These are phyloP conservation scores for Acrocephalus kingi DNA, from an alignment of 2,113 vertebrate species.

Conservation along the genomic window DNA sequence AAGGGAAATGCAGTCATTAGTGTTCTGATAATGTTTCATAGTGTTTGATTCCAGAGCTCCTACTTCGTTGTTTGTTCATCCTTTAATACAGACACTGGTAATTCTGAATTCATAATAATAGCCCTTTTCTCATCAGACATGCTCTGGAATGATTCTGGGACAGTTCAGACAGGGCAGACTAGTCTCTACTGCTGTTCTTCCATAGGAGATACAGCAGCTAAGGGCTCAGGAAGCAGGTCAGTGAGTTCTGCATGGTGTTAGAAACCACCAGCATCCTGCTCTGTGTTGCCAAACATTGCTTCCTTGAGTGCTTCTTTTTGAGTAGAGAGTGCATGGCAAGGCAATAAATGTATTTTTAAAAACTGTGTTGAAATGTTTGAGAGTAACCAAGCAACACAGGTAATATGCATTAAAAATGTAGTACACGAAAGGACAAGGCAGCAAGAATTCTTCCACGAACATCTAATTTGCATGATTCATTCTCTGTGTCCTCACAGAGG, in stretches of 20 bases:
- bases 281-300: not conserved
- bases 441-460: not conserved
- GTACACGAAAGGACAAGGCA: not conserved
- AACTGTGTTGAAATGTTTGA: not conserved
- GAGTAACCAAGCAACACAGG: not conserved
- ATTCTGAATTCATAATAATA: not conserved
- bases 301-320: not conserved
- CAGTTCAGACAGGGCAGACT: not conserved
- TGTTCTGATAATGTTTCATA: not conserved
- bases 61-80: not conserved
- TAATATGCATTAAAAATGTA: not conserved
- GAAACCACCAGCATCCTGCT: not conserved
- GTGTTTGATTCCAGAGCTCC: not conserved
- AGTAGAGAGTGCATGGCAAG: not conserved
- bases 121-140: not conserved
- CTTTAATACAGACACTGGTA: not conserved
- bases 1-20: not conserved
- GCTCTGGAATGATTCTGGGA: not conserved
- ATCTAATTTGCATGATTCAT: not conserved
- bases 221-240: not conserved
- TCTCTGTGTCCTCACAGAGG: not conserved
- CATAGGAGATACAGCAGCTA: rapidly evolving
- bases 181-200: not conserved
- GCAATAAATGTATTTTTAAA: not conserved
- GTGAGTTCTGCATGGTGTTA: not conserved